These are phyloP conservation scores for Argentina silus DNA, from an alignment of 2,797 vertebrate species.

Conservation along the genomic window DNA sequence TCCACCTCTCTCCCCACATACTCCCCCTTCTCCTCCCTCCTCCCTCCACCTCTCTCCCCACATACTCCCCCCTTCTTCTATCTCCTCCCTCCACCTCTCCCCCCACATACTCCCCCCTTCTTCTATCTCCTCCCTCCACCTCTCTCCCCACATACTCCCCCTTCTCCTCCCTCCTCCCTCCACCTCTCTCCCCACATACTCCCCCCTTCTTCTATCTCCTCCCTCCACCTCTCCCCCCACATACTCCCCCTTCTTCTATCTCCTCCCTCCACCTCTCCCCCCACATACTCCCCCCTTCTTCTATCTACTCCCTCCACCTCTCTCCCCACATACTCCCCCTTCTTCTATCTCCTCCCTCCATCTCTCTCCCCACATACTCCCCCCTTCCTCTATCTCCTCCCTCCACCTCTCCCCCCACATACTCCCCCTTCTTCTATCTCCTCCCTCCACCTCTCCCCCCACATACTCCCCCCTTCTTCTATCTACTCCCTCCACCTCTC, in stretches of 20 bases:
- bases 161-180: neutral
- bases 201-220: neutral
- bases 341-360: neutral
- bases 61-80: neutral
- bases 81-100: neutral
- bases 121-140: neutral
- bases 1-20: neutral
- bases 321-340: neutral
- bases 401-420: neutral
- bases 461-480: neutral
- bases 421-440: neutral
- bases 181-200: neutral
- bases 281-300: neutral
- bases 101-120: neutral
- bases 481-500: neutral
- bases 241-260: neutral
- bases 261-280: neutral
- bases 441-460: neutral
- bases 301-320: neutral
- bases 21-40: neutral
- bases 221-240: neutral
- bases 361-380: too few species aligned
- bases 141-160: neutral
- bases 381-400: neutral
- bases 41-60: neutral